phyloP scores from a whole-genome alignment of 2,888 invertebrate species.

The Tenthredo mesomela region DNA sequence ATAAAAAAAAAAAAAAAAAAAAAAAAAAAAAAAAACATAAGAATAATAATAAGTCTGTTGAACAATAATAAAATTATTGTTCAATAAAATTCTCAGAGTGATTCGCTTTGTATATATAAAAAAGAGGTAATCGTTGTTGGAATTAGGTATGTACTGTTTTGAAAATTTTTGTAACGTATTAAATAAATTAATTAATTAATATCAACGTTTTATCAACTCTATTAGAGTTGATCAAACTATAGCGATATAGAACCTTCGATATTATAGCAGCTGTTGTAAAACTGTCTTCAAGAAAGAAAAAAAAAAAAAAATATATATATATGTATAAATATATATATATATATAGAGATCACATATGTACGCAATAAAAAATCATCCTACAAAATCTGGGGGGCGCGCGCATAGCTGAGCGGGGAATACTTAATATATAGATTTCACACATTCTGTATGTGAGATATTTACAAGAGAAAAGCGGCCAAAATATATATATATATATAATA shows the following conservation, averaged over 20 bases:
- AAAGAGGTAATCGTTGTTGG: constrained; percentile 5
- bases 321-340: constrained; percentile 23
- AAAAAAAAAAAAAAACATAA: no score
- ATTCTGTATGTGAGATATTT: constrained; percentile 45
- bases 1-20: no score
- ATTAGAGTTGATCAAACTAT: constrained; percentile 9
- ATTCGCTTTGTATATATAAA: no score
- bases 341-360: no score
- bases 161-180: constrained; percentile 10
- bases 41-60: no score
- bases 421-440: constrained; percentile 27
- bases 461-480: constrained; percentile 45
- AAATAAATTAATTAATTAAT: constrained; percentile 9
- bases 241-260: constrained; percentile 25
- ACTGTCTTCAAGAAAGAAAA: neutral
- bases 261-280: constrained; percentile 37
- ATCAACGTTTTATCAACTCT: constrained; percentile 7
- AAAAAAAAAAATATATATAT: constrained; percentile 13
- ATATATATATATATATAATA: neutral
- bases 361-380: neutral
- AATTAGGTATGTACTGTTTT: no score
- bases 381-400: neutral
- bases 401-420: neutral
- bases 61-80: no score
- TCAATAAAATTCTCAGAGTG: no score